phyloP scores from a whole-genome alignment of 2,113 vertebrate species.

The Pelvicachromis taeniatus region DNA sequence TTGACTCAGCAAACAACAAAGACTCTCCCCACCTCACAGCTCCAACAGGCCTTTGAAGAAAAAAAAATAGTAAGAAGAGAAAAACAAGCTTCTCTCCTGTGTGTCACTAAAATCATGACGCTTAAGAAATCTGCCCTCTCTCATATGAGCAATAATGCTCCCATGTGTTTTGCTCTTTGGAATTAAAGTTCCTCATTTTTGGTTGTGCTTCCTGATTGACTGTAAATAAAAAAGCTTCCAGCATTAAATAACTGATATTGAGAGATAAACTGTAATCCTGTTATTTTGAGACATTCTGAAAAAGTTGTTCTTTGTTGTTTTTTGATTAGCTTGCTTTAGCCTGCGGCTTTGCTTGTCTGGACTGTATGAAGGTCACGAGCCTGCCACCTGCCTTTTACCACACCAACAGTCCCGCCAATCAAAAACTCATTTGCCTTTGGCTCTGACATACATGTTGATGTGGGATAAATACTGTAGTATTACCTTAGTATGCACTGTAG shows the following conservation, averaged over 20 bases:
- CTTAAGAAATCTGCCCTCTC: not conserved
- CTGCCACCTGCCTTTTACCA: not conserved
- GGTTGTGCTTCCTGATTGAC: not conserved
- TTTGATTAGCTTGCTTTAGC: slow-evolving; percentile 36
- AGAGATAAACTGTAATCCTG: slow-evolving; percentile 53
- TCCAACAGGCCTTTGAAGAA: not conserved
- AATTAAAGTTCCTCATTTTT: not conserved
- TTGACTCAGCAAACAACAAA: not conserved
- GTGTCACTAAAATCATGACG: not conserved
- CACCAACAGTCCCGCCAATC: slow-evolving; percentile 17
- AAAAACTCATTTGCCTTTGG: not conserved
- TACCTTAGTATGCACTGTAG: not conserved
- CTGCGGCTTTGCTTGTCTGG: slow-evolving; percentile 9
- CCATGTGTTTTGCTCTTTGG: not conserved
- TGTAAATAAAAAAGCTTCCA: slow-evolving; percentile 24
- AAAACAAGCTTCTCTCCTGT: not conserved
- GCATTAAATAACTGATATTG: slow-evolving; percentile 30
- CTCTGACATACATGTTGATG: not conserved
- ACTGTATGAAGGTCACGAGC: slow-evolving; percentile 43
- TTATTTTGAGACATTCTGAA: slow-evolving; percentile 37
- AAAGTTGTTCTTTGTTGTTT: slow-evolving; percentile 27
- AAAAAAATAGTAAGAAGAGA: not conserved
- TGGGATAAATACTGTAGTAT: not conserved
- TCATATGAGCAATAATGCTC: not conserved
- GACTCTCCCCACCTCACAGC: not conserved